phyloP scores from a whole-genome alignment of 2,888 invertebrate species.

The Drosophila lacicola region DNA sequence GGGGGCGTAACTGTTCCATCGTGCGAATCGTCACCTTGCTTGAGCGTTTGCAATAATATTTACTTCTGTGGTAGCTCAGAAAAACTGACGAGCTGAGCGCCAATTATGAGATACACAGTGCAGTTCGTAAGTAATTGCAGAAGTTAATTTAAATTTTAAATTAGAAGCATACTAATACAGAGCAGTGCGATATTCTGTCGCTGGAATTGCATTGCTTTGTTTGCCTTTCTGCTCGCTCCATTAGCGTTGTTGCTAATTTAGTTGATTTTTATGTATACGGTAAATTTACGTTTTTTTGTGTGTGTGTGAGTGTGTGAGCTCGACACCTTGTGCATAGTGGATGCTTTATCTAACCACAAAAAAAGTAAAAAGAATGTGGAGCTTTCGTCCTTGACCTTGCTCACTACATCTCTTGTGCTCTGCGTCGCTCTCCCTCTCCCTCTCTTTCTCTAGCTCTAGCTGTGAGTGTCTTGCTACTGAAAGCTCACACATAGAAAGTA shows the following conservation, averaged over 20 bases:
- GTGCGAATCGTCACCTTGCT: slow-evolving; percentile 73
- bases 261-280: slow-evolving; percentile 24
- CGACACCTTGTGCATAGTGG: slow-evolving; percentile 35
- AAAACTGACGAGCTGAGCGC: slow-evolving; percentile 12
- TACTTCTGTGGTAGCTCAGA: slow-evolving; percentile 11
- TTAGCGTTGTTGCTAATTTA: slow-evolving; percentile 21
- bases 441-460: slow-evolving; percentile 10
- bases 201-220: slow-evolving; percentile 33
- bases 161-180: background rate
- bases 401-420: slow-evolving; percentile 40
- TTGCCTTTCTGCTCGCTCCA: slow-evolving; percentile 32
- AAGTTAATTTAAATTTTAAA: slow-evolving; percentile 16
- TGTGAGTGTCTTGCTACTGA: slow-evolving; percentile 3
- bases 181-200: slow-evolving; percentile 27
- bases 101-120: slow-evolving; percentile 57
- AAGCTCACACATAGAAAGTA: slow-evolving; percentile 46
- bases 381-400: slow-evolving; percentile 80
- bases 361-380: slow-evolving; percentile 39
- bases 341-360: slow-evolving; percentile 73
- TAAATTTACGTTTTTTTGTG: background rate
- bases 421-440: slow-evolving; percentile 33
- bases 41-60: slow-evolving; percentile 22
- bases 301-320: slow-evolving; percentile 10
- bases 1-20: slow-evolving; percentile 33
- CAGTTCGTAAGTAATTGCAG: slow-evolving; percentile 71